Conservation (phyloP, 1,140 invertebrate genomes). For the Tribolium madens region DNA sequence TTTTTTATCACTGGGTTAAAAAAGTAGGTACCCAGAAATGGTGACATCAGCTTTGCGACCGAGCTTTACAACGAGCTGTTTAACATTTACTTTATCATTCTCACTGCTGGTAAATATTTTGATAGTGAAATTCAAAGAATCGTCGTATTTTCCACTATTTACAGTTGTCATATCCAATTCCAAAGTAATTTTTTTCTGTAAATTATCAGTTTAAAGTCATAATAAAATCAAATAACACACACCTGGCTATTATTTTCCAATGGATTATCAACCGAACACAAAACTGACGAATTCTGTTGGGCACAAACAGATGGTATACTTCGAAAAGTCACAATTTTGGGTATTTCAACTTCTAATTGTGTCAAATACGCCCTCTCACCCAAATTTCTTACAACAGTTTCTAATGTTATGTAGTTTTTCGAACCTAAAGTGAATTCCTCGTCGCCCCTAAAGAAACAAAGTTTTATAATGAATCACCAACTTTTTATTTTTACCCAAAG, state of each 20-base stretch:
- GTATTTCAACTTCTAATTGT: slow-evolving; percentile 58
- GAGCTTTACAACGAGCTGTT: slow-evolving; percentile 59
- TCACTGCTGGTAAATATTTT: slow-evolving; percentile 38
- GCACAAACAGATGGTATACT: slow-evolving; percentile 59
- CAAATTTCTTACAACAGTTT: slow-evolving; percentile 60
- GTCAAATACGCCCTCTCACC: slow-evolving; percentile 65
- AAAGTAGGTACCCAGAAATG: slow-evolving; percentile 62
- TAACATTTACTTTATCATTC: slow-evolving; percentile 54
- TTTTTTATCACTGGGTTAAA: neutral
- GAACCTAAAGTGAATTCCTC: slow-evolving; percentile 64
- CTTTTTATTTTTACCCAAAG: slow-evolving; percentile 38
- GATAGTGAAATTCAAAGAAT: slow-evolving; percentile 56
- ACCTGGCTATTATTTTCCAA: slow-evolving; percentile 56
- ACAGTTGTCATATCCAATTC: slow-evolving; percentile 63
- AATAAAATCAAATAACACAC: no score
- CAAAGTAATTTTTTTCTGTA: slow-evolving; percentile 61
- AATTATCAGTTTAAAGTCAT: slow-evolving; percentile 43
- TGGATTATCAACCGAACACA: slow-evolving; percentile 63
- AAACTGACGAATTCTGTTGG: slow-evolving; percentile 51
- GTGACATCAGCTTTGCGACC: slow-evolving; percentile 61
- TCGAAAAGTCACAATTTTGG: slow-evolving; percentile 59
- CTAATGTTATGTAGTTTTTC: slow-evolving; percentile 55
- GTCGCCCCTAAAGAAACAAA: slow-evolving; percentile 41
- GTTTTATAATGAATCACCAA: slow-evolving; percentile 22
- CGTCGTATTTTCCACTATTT: slow-evolving; percentile 57